Base-by-base conservation (phyloP, 2,797 vertebrate genomes). In the Aythya fuligula region DNA sequence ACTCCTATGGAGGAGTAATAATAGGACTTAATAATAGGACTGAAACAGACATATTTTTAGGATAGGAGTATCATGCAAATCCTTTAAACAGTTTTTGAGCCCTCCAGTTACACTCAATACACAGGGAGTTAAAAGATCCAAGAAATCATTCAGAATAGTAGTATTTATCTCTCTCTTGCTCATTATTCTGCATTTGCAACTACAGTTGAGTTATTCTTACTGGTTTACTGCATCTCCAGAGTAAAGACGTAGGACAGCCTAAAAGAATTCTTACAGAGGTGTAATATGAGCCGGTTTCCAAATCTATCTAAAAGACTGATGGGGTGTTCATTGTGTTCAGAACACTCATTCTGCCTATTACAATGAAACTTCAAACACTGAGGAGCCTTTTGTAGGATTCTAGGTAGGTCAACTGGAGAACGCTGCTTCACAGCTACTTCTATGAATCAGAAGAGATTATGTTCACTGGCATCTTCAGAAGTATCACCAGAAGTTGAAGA, bases 281-380 rank as follows among this genome's bases (percentile, higher is more conserved):
- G 58, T 66, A 65, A 47, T 13, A 41, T 22, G 6, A 10, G 27
- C 34, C 39, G 14, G 4, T 60, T 88, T 93, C 43, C 41, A 88
- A 39, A 85, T 73, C 39, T 7, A 76, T 82, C 34, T 67, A 53
- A 43, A 70, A 90, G 88, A 67, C 8, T 16, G 30, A 22, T 54
- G 41, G n/a, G 15, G 8, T 66, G 1, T 7, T 89, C 32, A 65
- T 13, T 54, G 2, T 34, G 14, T 53, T 64, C 58, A 56, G 36
- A 70, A 64, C 25, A 15, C 17, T 71, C 30, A 57, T 88, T 85
- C n/a, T 61, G 36, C 28, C n/a, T 25, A 56, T 1, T 1, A 28
- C 30, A 69, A 39, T 5, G 15, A 32, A 75, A 56, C 16, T 41
- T 21, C 0, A 0, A 84, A 22, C 54, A 41, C 30, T 58, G 30